phyloP scores from a whole-genome alignment of 23 tunicate species.

The Oikopleura albicans region DNA sequence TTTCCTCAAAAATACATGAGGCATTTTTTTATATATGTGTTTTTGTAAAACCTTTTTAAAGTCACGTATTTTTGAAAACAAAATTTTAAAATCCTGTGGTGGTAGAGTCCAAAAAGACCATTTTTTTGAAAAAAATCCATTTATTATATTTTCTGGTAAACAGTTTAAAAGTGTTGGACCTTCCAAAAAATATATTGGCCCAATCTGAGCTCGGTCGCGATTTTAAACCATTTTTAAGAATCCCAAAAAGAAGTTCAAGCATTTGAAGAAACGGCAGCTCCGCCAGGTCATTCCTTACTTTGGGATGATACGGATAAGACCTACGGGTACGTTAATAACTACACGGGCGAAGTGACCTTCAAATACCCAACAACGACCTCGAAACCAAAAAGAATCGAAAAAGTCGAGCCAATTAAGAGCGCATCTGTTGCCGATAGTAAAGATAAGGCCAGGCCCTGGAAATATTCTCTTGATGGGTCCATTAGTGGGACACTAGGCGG shows the following conservation, averaged over 20 bases:
- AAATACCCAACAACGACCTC: background rate
- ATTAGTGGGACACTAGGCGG: background rate
- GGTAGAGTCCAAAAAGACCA: too few species aligned
- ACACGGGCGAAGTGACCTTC: background rate
- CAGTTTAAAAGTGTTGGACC: too few species aligned
- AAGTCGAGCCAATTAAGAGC: too few species aligned
- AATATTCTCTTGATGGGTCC: background rate
- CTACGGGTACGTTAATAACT: background rate
- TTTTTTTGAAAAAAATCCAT: too few species aligned
- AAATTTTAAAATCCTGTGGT: too few species aligned
- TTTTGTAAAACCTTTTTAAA: too few species aligned
- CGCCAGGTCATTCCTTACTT: background rate
- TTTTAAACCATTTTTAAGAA: background rate
- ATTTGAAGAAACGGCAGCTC: background rate
- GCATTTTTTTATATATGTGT: too few species aligned
- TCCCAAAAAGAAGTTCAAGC: background rate
- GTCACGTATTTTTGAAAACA: too few species aligned
- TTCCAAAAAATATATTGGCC: too few species aligned
- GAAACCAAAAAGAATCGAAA: background rate
- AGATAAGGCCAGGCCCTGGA: background rate
- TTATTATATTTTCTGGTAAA: too few species aligned
- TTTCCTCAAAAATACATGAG: too few species aligned
- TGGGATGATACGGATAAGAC: background rate
- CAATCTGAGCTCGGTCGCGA: too few species aligned
- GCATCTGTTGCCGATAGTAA: background rate